Evolutionary conservation across 2,113 vertebrate genomes (phyloP).

Genomic region (Platysteira castanea): DNA sequence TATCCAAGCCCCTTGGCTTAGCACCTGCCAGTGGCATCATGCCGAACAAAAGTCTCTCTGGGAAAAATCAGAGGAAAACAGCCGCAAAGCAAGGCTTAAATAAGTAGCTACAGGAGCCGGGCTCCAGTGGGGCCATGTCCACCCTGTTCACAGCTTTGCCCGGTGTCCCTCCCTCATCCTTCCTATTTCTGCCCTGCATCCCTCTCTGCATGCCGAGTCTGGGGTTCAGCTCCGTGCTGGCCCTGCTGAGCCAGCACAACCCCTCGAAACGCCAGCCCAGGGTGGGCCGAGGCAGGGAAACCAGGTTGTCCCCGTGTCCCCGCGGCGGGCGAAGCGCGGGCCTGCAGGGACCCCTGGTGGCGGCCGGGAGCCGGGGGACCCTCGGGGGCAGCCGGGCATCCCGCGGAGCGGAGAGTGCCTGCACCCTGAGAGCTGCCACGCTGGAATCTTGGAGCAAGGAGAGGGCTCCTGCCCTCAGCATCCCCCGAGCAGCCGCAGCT

Average conservation of each 20-base stretch:
- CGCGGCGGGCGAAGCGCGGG: background rate
- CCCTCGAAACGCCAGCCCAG: background rate
- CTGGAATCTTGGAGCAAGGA: fast-evolving
- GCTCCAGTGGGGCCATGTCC: fast-evolving
- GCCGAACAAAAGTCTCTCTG: background rate
- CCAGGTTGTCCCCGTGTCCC: background rate
- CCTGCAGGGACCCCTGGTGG: slow-evolving; percentile 56
- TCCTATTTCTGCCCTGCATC: background rate
- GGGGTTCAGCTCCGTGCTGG: background rate
- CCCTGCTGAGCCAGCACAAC: background rate
- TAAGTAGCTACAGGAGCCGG: background rate
- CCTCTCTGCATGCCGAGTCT: background rate
- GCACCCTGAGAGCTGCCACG: fast-evolving
- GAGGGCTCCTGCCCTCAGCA: background rate
- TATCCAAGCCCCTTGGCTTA: background rate
- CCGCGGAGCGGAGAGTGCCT: background rate
- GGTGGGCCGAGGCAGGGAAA: background rate
- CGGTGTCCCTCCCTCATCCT: background rate
- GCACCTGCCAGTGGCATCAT: background rate
- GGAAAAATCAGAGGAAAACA: background rate
- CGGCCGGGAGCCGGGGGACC: background rate
- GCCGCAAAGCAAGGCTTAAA: background rate
- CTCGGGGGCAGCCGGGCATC: background rate
- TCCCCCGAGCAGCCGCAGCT: background rate
- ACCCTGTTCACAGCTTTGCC: background rate